Percentiles rank a stretch among this genome's conserved stretches.
phyloP scores from a whole-genome alignment of 2,113 vertebrate species.

The human region GRCh38 chr11:78910001-78910500 shows the following conservation, averaged over 20 bases:
- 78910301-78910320: constrained; percentile 71
- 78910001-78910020: background rate
- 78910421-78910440: constrained; percentile 69
- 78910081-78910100: constrained; percentile 26
- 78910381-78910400: constrained; percentile 79
- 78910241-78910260: constrained; percentile 3
- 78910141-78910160: background rate
- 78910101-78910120: background rate
- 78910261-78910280: constrained; percentile 66
- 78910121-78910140: background rate
- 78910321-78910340: constrained; percentile 68
- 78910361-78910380: constrained; percentile 77
- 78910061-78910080: background rate
- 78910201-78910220: background rate
- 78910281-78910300: constrained; percentile 70
- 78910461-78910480: constrained; percentile 63
- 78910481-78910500: constrained; percentile 61
- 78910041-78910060: background rate
- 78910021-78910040: background rate
- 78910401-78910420: constrained; percentile 64
- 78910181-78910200: background rate
- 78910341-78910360: constrained; percentile 64
- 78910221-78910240: constrained; percentile 45
- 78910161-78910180: background rate
- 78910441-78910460: constrained; percentile 79